Evolutionary conservation across 1,140 invertebrate species (phyloP), one percentile per base, ranked within the genome.

Genomic region (Tetraneura akinire): DNA sequence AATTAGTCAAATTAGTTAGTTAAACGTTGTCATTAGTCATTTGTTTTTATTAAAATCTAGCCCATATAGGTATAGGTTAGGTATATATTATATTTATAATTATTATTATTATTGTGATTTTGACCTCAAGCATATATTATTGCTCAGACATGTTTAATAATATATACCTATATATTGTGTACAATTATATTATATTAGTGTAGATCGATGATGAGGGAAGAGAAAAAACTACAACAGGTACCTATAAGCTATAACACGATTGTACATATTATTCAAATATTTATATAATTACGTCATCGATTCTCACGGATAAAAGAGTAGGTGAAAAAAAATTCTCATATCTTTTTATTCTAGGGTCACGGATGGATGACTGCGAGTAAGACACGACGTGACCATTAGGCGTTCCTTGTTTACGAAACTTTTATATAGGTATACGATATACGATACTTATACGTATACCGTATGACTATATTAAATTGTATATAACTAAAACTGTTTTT

Each of bases 361-460:
- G 55, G 53, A 62, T 78, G 53, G 21, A 26, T 37, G 37, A 21
- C 21, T 14, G 42, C 14, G 45, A 51, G 47, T 11, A 71, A 71
- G 37, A 47, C 21, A 78, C 74, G 47, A 78, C 74, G 74, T 78
- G 74, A 78, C 74, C 53, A 78, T 78, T 78, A 78, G 74, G 74
- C 74, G 74, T 78, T 78, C 42, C 74, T 78, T 45, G 23, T 78
- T 78, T 78, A 78, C 37, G 55, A 60, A 78, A 55, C 32, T 29
- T 51, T 32, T 49, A 29, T 71, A 23, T 70, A 47, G 18, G 16
- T 21, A 14, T n/a, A n/a, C n/a, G n/a, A n/a, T n/a, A n/a, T n/a
- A n/a, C n/a, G n/a, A n/a, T n/a, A n/a, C n/a, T n/a, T n/a, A n/a
- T n/a, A n/a, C n/a, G n/a, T n/a, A n/a, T n/a, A n/a, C n/a, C n/a